Base-by-base conservation (phyloP, 1,140 invertebrate genomes). In the Microplitis mediator region DNA sequence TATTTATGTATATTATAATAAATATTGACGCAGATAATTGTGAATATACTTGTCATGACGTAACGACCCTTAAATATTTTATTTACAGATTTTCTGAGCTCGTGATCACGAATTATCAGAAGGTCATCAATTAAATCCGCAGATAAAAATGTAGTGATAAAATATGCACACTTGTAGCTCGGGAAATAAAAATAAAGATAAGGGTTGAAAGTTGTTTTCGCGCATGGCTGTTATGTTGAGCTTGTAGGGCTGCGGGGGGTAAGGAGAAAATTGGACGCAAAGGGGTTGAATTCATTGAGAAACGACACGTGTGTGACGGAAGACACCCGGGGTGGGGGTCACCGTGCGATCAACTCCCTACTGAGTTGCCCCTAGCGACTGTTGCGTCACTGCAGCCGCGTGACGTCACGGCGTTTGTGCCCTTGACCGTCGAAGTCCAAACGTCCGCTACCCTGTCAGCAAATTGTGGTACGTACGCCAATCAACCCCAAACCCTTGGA, bases 301-400 rank as follows among this genome's bases (percentile, higher is more conserved):
- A 75, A 70, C 71, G 74, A 69, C 74, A 75, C 74, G 74, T 75
- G 73, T 72, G 71, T 75, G 66, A 75, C 61, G 66, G 11, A 58
- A 36, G 50, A 64, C 50, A 16, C 32, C 6, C 13, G 2, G 66
- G 51, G 71, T 71, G 62, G 74, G 66, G 35, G 74, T 72, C 72
- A 71, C 74, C 67, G 72, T 72, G 70, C 66, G 6, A 72, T 61
- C 51, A 65, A 52, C 74, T 39, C 72, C 70, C 60, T 16, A 58
- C 65, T 36, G 35, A 36, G 74, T 75, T 75, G 71, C 74, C 67
- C 74, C 61, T 72, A 67, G 67, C 74, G 63, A 75, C 74, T 66
- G 70, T 75, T 75, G 74, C 74, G 74, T 75, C 74, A 75, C 62
- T 75, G 74, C 73, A 75, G 69, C 74, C 67, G 54, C 70, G 71